A percentile compares a stretch with the other conserved stretches of the same genome.
phyloP scores from a whole-genome alignment of 2,888 invertebrate genomes.

The Ischnus inquisitorius region DNA sequence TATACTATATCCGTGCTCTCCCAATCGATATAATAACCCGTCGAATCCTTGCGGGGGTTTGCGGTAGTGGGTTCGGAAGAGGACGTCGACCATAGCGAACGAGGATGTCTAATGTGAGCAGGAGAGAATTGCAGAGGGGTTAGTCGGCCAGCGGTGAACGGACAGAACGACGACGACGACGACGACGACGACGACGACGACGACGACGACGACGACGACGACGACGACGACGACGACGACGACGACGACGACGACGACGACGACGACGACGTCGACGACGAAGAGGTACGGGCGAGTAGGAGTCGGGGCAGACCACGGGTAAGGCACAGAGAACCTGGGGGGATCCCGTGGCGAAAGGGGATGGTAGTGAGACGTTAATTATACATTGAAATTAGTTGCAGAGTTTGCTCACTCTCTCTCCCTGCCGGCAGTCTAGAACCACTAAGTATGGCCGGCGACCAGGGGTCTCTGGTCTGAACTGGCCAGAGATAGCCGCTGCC shows the following conservation, averaged over 20 bases:
- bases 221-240: constrained; percentile 72
- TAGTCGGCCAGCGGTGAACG: constrained; percentile 57
- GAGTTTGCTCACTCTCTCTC: constrained; percentile 83
- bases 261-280: constrained; percentile 71
- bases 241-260: constrained; percentile 71
- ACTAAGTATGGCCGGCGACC: constrained; percentile 83
- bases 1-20: constrained; percentile 5
- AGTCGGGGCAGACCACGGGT: constrained; percentile 56
- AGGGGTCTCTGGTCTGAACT: constrained; percentile 70
- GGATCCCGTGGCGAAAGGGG: constrained; percentile 66
- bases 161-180: constrained; percentile 71
- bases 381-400: constrained; percentile 86
- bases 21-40: constrained; percentile 84
- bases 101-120: constrained; percentile 68
- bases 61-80: constrained; percentile 78
- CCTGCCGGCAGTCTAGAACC: constrained; percentile 77
- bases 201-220: constrained; percentile 71
- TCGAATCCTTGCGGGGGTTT: constrained; percentile 79
- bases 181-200: constrained; percentile 72
- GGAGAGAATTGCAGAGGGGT: constrained; percentile 64
- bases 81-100: constrained; percentile 68
- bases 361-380: constrained; percentile 85
- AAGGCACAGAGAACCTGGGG: constrained; percentile 62
- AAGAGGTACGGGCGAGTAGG: constrained; percentile 59
- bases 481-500: constrained; percentile 69